A percentile compares a stretch with the other conserved stretches of the same genome.
Evolutionary conservation across 2,888 invertebrate genomes (phyloP).

Genomic region (Sicus ferrugineus): DNA sequence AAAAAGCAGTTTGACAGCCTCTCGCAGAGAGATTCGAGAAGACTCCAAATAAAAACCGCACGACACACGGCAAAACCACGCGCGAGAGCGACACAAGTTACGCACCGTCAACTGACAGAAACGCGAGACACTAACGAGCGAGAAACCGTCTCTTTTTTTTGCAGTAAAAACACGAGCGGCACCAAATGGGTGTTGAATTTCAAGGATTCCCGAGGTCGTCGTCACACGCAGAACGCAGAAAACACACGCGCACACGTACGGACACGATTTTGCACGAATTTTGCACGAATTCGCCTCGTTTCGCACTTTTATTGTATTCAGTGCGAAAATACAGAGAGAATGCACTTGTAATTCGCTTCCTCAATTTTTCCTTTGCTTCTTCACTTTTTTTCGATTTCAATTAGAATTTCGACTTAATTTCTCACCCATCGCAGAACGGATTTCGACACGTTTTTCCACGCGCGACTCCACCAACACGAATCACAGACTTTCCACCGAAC

Average conservation of each 20-base stretch:
- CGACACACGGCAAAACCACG: slow-evolving; percentile 1
- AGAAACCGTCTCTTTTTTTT: background rate
- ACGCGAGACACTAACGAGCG: slow-evolving; percentile 13
- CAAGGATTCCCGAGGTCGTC: slow-evolving; percentile 10
- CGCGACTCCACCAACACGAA: background rate
- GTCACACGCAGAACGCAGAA: slow-evolving; percentile 16
- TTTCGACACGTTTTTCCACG: too few relatives aligned
- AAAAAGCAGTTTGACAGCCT: background rate
- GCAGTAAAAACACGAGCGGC: background rate
- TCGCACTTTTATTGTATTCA: slow-evolving; percentile 8
- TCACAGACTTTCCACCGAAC: background rate
- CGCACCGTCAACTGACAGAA: background rate
- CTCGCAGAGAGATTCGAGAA: background rate
- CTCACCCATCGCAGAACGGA: background rate
- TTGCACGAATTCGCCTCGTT: slow-evolving; percentile 10
- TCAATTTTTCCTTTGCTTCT: background rate
- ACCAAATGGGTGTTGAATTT: too few relatives aligned
- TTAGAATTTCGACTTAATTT: background rate
- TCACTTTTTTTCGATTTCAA: background rate
- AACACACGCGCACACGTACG: slow-evolving; percentile 17
- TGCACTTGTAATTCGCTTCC: background rate
- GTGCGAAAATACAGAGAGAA: background rate
- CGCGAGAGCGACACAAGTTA: slow-evolving; percentile 1
- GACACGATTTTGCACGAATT: slow-evolving; percentile 4
- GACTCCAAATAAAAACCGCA: background rate